Conservation (phyloP, 2,797 vertebrate genomes). For the Stomatorhinus walkeri region DNA sequence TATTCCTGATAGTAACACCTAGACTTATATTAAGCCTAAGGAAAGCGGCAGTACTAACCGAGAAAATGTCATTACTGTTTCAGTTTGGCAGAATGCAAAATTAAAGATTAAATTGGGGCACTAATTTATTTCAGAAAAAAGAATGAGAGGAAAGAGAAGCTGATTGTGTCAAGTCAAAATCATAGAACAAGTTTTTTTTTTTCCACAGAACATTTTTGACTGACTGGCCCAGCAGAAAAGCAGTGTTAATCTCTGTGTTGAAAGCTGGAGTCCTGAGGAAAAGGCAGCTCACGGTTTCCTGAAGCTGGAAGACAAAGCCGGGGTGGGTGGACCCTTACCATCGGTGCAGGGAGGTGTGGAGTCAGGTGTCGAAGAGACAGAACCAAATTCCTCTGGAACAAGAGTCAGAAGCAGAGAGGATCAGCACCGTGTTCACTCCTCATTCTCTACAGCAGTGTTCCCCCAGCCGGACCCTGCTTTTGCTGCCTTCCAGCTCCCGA, state of each 20-base stretch:
- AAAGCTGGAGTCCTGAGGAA: not conserved
- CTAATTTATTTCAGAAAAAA: not conserved
- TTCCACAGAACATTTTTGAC: not conserved
- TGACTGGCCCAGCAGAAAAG: not conserved
- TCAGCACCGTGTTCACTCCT: not conserved
- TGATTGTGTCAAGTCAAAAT: not conserved
- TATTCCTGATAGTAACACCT: not conserved
- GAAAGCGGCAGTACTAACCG: not conserved
- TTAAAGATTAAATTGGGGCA: not conserved
- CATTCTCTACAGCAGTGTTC: not conserved
- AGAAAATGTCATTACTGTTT: not conserved
- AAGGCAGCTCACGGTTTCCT: not conserved
- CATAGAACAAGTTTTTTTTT: not conserved
- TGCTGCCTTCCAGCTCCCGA: not conserved
- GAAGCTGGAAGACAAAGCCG: not conserved
- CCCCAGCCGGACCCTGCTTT: not conserved
- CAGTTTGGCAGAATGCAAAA: not conserved
- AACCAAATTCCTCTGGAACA: conserved; percentile 70
- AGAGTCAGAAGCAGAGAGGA: conserved; percentile 26
- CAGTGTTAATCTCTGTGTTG: not conserved
- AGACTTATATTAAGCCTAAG: not conserved
- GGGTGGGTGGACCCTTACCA: conserved; percentile 45
- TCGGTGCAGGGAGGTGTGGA: conserved; percentile 72
- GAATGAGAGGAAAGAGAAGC: not conserved
- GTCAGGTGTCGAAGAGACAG: conserved; percentile 72